phyloP scores from a whole-genome alignment of 2,888 invertebrate genomes.

The Eumerus sabulonum region DNA sequence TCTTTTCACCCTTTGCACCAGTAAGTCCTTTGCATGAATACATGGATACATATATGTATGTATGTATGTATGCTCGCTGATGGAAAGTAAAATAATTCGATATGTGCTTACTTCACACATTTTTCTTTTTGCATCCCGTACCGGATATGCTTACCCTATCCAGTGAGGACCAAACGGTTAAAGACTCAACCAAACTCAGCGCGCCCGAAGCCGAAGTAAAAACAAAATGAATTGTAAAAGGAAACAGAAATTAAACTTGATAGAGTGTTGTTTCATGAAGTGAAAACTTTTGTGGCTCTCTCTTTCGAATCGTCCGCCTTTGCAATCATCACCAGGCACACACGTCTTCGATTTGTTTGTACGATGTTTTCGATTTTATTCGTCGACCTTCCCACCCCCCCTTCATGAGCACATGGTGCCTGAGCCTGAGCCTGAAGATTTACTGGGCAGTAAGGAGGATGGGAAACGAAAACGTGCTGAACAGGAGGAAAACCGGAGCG shows the following conservation, averaged over 20 bases:
- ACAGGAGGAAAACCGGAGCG: not conserved
- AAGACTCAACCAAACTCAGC: too few relatives aligned
- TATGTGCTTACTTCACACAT: constrained; percentile 45
- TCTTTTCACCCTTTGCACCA: too few relatives aligned
- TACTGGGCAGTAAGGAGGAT: too few relatives aligned
- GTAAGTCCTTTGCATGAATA: too few relatives aligned
- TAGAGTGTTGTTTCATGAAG: constrained; percentile 52
- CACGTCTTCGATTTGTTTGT: constrained; percentile 47
- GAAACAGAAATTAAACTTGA: constrained; percentile 46
- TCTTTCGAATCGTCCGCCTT: not conserved
- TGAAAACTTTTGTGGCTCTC: constrained; percentile 43
- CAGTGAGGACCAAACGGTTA: too few relatives aligned
- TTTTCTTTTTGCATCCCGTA: constrained; percentile 25
- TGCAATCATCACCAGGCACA: too few relatives aligned
- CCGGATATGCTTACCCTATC: constrained; percentile 5
- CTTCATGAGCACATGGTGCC: too few relatives aligned
- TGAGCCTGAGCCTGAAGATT: too few relatives aligned
- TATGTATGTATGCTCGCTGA: constrained; percentile 38
- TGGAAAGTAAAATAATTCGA: constrained; percentile 54
- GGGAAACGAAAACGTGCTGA: constrained; percentile 1
- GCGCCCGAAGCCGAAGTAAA: not conserved
- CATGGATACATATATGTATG: too few relatives aligned
- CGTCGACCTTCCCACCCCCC: constrained; percentile 10
- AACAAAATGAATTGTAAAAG: constrained; percentile 31
- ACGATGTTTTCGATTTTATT: constrained; percentile 38